Evolutionary conservation across 2,888 invertebrate genomes (phyloP), one percentile per base, ranked within the genome.

Genomic region (Pimpla rufipes): DNA sequence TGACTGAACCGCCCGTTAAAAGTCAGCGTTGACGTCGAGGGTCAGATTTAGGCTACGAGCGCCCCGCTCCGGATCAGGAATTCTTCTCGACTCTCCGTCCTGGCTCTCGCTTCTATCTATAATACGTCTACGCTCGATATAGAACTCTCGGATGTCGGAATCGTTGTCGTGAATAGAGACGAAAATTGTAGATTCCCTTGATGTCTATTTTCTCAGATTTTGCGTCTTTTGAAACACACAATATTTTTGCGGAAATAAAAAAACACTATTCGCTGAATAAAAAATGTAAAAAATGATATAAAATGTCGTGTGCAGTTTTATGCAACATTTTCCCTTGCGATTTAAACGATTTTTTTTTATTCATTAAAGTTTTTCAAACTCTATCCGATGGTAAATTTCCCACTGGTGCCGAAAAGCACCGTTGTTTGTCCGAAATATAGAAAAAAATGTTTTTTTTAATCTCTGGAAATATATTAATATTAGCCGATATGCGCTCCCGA

Each of bases 21-120:
- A 90, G 90, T 90, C 91, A 89, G 77, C 89, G 87, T 85, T 87
- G 90, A 90, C 90, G 90, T 88, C 87, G 90, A 89, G 90, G 91
- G 90, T 91, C 91, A 90, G 84, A 90, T 91, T 92, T 90, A 91
- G 90, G 88, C 87, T 85, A 67, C 75, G 75, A 76, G 23, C 62
- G 40, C 45, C 35, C n/a, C 50, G 66, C 42, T n/a, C 62, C 71
- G 21, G 59, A 76, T 71, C 64, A 71, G 55, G 18, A 71, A 79
- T 74, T 73, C 71, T 75, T 64, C 52, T 52, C 50, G 10, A 18
- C 37, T 67, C 37, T 37, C 23, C 10, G 57, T 57, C 8, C 52
- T 68, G 11, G 52, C 47, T 47, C 67, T 23, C 21, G 37, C 13
- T 45, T 50, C 67, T 73, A 73, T 73, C 57, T 59, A 73, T 73